Conservation (phyloP, 2,888 invertebrate species). For the Microctonus hyperodae region DNA sequence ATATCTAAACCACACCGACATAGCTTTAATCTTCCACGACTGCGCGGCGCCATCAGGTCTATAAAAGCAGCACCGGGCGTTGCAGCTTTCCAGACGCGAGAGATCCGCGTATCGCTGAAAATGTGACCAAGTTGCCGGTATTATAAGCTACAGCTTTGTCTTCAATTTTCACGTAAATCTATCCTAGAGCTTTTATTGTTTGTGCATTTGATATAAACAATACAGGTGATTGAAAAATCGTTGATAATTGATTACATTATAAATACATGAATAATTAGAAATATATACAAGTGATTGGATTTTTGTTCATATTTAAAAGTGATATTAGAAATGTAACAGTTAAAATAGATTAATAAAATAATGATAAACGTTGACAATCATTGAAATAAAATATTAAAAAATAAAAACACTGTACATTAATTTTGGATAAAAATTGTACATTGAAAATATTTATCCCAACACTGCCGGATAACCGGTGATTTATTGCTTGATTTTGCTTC, state of each 20-base stretch:
- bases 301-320: background rate
- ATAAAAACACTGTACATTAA: background rate
- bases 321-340: background rate
- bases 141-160: background rate
- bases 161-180: background rate
- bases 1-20: background rate
- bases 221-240: background rate
- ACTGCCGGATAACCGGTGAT: background rate
- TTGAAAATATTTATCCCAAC: background rate
- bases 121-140: conserved; percentile 45
- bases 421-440: background rate
- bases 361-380: background rate
- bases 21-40: conserved; percentile 43
- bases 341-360: background rate
- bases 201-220: background rate
- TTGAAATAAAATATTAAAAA: background rate
- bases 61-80: conserved; percentile 56
- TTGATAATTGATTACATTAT: background rate
- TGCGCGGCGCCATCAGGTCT: conserved; percentile 51
- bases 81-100: conserved; percentile 58
- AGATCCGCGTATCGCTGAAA: conserved; percentile 53
- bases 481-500: background rate
- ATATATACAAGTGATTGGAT: background rate
- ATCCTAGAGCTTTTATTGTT: background rate
- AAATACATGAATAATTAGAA: background rate